Conservation (phyloP, 2,888 invertebrate genomes). For the Ptychoptera albimana region DNA sequence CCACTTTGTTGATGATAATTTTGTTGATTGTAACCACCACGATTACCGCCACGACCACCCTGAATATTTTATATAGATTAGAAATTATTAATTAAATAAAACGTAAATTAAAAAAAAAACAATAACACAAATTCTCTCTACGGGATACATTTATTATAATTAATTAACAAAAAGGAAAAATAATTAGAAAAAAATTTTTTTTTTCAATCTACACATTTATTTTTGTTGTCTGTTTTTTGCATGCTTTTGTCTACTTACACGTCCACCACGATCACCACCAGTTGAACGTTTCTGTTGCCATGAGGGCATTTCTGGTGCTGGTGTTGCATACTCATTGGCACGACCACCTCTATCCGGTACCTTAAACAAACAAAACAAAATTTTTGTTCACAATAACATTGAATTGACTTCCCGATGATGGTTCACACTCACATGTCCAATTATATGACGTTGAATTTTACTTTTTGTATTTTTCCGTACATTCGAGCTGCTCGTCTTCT, state of each 20-base stretch:
- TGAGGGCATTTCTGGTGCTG: slow-evolving; percentile 94
- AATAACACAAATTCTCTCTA: no score
- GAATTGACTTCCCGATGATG: background rate
- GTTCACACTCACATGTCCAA: slow-evolving; percentile 55
- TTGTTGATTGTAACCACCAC: slow-evolving; percentile 9
- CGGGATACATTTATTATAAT: background rate
- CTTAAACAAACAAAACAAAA: slow-evolving; percentile 25
- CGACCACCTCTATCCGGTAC: slow-evolving; percentile 93
- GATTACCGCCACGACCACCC: slow-evolving; percentile 14
- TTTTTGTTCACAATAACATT: slow-evolving; percentile 2
- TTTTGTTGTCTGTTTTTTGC: background rate
- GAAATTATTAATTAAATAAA: no score
- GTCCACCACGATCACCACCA: slow-evolving; percentile 19
- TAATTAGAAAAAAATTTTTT: slow-evolving; percentile 2
- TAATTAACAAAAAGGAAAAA: no score
- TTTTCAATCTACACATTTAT: slow-evolving; percentile 2
- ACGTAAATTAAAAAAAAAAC: no score
- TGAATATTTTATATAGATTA: no score
- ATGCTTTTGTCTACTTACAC: slow-evolving; percentile 12
- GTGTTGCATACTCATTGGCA: slow-evolving; percentile 77
- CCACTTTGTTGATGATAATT: slow-evolving; percentile 8
- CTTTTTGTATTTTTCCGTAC: slow-evolving; percentile 75
- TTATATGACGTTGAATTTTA: slow-evolving; percentile 73
- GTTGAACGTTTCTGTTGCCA: slow-evolving; percentile 59
- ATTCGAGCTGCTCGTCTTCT: slow-evolving; percentile 78